Evolutionary conservation across 2,888 invertebrate genomes (phyloP), one percentile per base, ranked within the genome.

Genomic region (Dermolepida albohirtum): DNA sequence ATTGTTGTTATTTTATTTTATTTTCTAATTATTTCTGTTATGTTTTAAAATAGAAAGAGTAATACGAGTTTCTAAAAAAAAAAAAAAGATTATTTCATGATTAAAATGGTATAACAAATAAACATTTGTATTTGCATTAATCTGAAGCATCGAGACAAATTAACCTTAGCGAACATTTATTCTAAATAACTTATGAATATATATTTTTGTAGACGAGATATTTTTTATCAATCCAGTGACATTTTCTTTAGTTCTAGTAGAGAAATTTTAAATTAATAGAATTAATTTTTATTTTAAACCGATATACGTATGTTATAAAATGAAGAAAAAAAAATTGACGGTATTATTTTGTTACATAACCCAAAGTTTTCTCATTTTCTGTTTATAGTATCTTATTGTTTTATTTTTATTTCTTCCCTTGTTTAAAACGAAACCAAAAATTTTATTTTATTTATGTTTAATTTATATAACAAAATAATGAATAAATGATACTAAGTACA

Each of bases 401-500:
- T 62, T 34, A 34, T 34, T 55, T 55, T 39, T 55, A 40, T 41
- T 40, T 40, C 40, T 55, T 55, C 14, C 14, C 6, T 64, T 79
- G 54, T 64, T 64, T 57, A 49, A 57, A 57, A 74, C 73, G 68
- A 73, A 75, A 75, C 77, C 76, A 78, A 78, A 78, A 76, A 77
- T 75, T 73, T 76, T 74, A 68, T 72, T 70, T 73, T 75, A 77
- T 76, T 76, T 78, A 74, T 76, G 76, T 74, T 74, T 76, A 74
- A 74, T 71, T 74, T 75, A 72, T 62, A 47, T 62, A 62, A 62
- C 55, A 62, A 67, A 70, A 64, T 67, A 57, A 68, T 72, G 62
- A 70, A 70, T 72, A 70, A 69, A 70, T 55, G 65, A 64, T 63
- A 71, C 54, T 54, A 54, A 54, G 40, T 54, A 54, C 54, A 54